Evolutionary conservation across 2,888 invertebrate species (phyloP), one percentile per base, ranked within the genome.

Genomic region (Drosophila vallismaia): DNA sequence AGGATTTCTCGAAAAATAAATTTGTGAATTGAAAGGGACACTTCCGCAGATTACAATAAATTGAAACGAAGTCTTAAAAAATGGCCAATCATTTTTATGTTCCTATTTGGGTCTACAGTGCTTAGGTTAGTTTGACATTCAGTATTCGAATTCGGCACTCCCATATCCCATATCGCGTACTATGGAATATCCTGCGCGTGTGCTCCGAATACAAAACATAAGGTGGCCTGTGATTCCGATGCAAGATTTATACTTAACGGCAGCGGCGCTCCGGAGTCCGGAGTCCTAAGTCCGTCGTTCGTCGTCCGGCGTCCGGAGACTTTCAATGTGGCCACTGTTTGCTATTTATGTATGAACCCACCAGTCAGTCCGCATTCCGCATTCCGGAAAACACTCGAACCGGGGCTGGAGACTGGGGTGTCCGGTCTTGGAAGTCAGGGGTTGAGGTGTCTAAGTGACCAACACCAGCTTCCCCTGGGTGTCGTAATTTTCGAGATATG

Each of bases 401-500:
- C 12, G 12, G 31, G 29, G 3, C 2, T 14, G n/a, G 26, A 4
- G 6, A 29, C 9, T 42, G 42, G 42, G 8, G 14, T 42, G 44
- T 24, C 44, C 9, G 44, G 44, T 2, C 19, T 5, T 6, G 36
- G 14, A 50, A 29, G 7, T 36, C 38, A 8, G 12, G 48, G 28
- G 46, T 44, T 24, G 28, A 10, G 51, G 57, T 38, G 71, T 57
- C 69, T 56, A 71, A 83, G 79, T 86, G 88, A 84, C 88, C 83
- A 80, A 73, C 70, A 72, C 66, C 73, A 69, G 70, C 74, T 78
- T 90, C 91, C 91, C 91, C 64, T 50, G 91, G 89, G 91, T 90
- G 86, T 88, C 90, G 90, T 91, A 90, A 89, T 84, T 88, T 88
- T 87, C 89, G 88, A 91, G 90, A 91, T 91, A 91, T 91, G 91